Evolutionary conservation across 1,140 invertebrate genomes (phyloP).

Genomic region (Daktulosphaira vitifoliae): DNA sequence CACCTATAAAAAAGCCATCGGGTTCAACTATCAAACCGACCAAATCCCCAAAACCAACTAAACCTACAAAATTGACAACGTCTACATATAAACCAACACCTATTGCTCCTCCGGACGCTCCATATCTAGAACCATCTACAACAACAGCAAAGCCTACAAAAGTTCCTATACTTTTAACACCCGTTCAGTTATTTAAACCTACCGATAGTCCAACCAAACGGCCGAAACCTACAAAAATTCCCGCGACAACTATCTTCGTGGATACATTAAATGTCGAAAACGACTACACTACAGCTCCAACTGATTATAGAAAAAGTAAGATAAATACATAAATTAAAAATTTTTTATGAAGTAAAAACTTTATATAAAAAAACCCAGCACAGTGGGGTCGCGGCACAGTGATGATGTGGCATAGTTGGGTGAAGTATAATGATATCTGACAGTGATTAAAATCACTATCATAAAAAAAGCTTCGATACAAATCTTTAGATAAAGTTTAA

Average conservation of each 20-base stretch:
- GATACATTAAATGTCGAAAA: constrained; percentile 10
- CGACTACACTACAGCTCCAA: constrained; percentile 42
- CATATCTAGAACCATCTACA: constrained; percentile 34
- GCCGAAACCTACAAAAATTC: constrained; percentile 23
- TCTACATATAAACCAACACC: constrained; percentile 33
- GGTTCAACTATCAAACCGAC: neutral
- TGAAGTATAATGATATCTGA: too few relatives aligned
- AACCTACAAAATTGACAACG: neutral
- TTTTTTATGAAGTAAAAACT: too few relatives aligned
- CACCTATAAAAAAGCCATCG: constrained; percentile 35
- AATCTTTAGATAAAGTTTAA: too few relatives aligned
- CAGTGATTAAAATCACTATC: too few relatives aligned
- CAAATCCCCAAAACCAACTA: constrained; percentile 10
- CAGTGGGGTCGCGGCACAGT: too few relatives aligned
- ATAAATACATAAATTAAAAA: too few relatives aligned
- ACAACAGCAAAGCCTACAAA: constrained; percentile 32
- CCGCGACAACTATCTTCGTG: constrained; percentile 37
- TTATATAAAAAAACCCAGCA: too few relatives aligned
- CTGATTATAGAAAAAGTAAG: constrained; percentile 57
- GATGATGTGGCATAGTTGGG: too few relatives aligned
- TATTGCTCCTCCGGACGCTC: constrained; percentile 15
- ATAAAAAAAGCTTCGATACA: too few relatives aligned
- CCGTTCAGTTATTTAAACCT: constrained; percentile 32
- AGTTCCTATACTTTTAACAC: constrained; percentile 19
- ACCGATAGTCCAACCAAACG: constrained; percentile 39